A percentile compares a stretch with the other conserved stretches of the same genome.
phyloP scores from a whole-genome alignment of 2,888 invertebrate species.

The Caenorhabditis sp. region DNA sequence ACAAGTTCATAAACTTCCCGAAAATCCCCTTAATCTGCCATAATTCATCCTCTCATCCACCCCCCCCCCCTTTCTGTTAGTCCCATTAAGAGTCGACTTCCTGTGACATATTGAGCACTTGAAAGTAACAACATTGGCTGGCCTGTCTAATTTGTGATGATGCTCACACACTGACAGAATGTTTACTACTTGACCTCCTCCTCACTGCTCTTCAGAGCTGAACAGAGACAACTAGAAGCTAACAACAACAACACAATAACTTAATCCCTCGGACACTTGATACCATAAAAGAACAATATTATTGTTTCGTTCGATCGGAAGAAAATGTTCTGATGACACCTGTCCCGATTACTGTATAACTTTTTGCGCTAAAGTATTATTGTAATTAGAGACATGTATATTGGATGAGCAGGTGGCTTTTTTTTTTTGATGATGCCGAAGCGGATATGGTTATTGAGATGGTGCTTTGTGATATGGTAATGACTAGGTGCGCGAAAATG shows the following conservation, averaged over 20 bases:
- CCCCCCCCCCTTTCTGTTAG: no score
- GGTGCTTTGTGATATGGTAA: no score
- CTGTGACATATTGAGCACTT: slow-evolving; percentile 28
- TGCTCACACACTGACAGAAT: slow-evolving; percentile 1
- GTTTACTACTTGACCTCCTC: slow-evolving; percentile 21
- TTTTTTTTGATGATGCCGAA: not conserved
- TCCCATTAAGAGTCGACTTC: slow-evolving; percentile 7
- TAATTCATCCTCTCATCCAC: not conserved
- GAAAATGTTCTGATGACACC: no score
- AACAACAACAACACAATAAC: not conserved
- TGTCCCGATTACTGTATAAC: no score
- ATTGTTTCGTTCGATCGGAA: no score
- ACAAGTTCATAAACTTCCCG: no score
- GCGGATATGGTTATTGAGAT: not conserved
- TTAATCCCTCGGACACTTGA: slow-evolving; percentile 4
- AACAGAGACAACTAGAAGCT: not conserved
- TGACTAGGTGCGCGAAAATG: no score
- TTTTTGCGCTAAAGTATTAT: not conserved
- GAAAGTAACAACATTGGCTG: slow-evolving; percentile 4
- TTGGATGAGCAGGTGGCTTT: not conserved
- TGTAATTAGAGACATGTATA: not conserved
- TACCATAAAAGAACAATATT: slow-evolving; percentile 1
- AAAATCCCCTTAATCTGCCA: not conserved
- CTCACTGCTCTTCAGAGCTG: not conserved
- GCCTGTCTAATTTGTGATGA: slow-evolving; percentile 25